Evolutionary conservation across 2,113 vertebrate genomes (phyloP), one percentile per base, ranked within the genome.

Genomic region (Tursiops truncatus): DNA sequence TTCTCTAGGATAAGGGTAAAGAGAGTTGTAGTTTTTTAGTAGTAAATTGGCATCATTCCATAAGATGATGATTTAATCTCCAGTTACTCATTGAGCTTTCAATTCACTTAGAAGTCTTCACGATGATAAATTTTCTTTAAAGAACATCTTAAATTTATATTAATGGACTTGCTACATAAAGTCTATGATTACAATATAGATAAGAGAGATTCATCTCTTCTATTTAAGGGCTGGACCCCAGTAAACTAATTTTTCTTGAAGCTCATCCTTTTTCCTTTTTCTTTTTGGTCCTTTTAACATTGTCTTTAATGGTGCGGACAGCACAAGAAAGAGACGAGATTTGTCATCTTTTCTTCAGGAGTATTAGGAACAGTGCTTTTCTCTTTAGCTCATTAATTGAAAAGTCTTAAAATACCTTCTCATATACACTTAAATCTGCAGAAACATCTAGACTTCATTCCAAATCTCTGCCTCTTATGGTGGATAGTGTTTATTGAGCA

Each of bases 41-140:
- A 79, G 80, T n/a, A 84, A 88, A 28, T 67, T 93, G 73, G 79
- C 47, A 28, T 89, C 31, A 67, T 81, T 97, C 80, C 89, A 92
- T 77, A n/a, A 91, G 56, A 92, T 89, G 94, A 74, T 82, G 67
- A 85, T 77, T 96, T 95, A 82, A 89, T 94, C 58, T 92, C 50
- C 56, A 79, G 33, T 92, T 94, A 87, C 14, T 95, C 95, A 70
- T 5, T 65, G 77, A 89, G 89, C 53, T 89, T 79, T 94, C 77
- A 53, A 23, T 89, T 97, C 91, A 92, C 77, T 96, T 88, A 73
- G 41, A 96, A 44, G 23, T 86, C 95, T 89, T 84, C 38, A 38
- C 41, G 85, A 67, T 47, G 81, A 95, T 93, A 80, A 77, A 88
- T 80, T 88, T 90, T 38, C 94, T 68, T 77, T 96, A 80, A 83